Percentiles rank a stretch among this genome's conserved stretches.
phyloP scores from a whole-genome alignment of 2,113 vertebrate genomes.

The Brevimyrus niger region DNA sequence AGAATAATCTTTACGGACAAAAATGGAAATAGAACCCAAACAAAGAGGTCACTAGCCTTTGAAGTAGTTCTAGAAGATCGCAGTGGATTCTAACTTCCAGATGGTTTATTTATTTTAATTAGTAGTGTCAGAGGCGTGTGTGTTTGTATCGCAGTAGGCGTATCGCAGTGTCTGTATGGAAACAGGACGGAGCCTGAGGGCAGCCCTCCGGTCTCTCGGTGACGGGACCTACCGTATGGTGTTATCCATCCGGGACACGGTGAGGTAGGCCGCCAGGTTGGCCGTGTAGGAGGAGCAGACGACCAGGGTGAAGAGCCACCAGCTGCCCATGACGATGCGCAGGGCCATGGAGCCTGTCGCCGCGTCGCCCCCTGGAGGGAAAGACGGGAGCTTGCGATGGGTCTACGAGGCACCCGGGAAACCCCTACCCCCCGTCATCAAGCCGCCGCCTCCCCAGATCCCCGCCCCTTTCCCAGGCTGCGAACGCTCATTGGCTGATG shows the following conservation, averaged over 20 bases:
- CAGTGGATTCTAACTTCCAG: neutral
- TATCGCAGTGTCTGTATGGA: neutral
- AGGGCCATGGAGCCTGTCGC: constrained; percentile 78
- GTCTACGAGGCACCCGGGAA: neutral
- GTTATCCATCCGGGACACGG: constrained; percentile 83
- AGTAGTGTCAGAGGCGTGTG: neutral
- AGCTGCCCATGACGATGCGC: constrained; percentile 96
- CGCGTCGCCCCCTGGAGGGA: constrained; percentile 71
- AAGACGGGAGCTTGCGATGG: neutral
- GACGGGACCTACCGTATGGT: constrained; percentile 64
- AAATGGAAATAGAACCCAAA: neutral
- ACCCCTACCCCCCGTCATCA: neutral
- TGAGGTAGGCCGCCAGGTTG: constrained; percentile 91
- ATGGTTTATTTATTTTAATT: neutral
- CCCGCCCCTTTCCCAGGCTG: neutral
- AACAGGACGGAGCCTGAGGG: neutral
- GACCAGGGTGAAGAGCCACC: constrained; percentile 97
- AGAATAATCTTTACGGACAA: neutral
- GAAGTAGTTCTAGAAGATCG: neutral
- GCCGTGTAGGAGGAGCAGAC: constrained; percentile 97
- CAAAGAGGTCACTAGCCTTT: neutral
- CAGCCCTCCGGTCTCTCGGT: neutral
- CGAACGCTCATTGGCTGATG: neutral
- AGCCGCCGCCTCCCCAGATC: neutral
- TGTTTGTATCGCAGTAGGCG: neutral